Evolutionary conservation across 2,888 invertebrate species (phyloP), one percentile per base, ranked within the genome.

Genomic region (Platypus cylindrus): DNA sequence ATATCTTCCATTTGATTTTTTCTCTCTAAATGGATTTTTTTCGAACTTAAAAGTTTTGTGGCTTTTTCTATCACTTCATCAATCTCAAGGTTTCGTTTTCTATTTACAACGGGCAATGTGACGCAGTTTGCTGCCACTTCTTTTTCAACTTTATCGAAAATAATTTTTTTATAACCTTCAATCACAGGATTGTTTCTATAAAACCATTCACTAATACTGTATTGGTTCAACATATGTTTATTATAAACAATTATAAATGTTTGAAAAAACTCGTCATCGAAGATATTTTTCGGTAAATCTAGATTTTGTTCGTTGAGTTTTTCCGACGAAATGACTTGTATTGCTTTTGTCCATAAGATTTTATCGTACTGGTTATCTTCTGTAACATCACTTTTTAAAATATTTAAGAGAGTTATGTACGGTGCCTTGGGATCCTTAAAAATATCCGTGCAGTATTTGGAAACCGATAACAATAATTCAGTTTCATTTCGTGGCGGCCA

Each of bases 201-300:
- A 59, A 76, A 67, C 78, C 78, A 78, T 23, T 71, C 63, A 12
- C 63, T 58, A 37, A 60, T 65, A 15, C 65, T 57, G 51, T 69
- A 75, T 30, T 67, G 59, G 39, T 66, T 62, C 35, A 78, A 53
- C 30, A 62, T 61, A 33, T 66, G 56, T 46, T 60, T 66, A 38
- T 73, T 64, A 50, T 78, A 78, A 30, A 77, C 65, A 1, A 73
- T 73, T 15, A 61, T 43, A 11, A 53, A 48, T 33, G 59, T 49
- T 31, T 54, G 48, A 41, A 53, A 58, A 40, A 51, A 36, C 3
- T 55, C 51, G 30, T 52, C 48, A 29, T 47, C 45, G 39, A 56
- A 55, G 11, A 48, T 41, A 2, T 49, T 50, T 9, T 46, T 39
- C 3, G 45, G 41, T n/a, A 61, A 41, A 9, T 43, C 41, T 34